These are phyloP conservation scores for Lucifuga dentata DNA, from an alignment of 2,113 vertebrate genomes.

Conservation along the genomic window DNA sequence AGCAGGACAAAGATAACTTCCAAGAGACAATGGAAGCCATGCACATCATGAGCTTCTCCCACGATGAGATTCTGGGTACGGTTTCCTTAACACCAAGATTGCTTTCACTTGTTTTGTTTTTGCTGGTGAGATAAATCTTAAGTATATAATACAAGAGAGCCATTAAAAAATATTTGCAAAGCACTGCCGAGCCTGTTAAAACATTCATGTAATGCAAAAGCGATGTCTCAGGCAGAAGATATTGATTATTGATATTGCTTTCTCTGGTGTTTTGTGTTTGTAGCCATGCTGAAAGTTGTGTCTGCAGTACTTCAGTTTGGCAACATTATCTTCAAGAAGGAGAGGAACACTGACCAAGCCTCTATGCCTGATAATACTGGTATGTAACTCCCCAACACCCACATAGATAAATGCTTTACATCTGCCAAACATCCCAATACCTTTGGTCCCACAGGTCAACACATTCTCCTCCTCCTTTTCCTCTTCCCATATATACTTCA, in stretches of 20 bases:
- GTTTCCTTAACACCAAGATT: neutral
- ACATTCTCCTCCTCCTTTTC: conserved; percentile 25
- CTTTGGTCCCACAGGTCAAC: conserved; percentile 23
- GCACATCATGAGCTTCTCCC: conserved; percentile 98
- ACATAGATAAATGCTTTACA: conserved; percentile 11
- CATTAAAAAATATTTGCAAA: neutral
- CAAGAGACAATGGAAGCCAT: conserved; percentile 99
- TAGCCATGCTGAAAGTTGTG: conserved; percentile 98
- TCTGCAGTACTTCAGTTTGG: conserved; percentile 98
- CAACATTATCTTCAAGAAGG: conserved; percentile 97
- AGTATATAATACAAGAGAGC: neutral
- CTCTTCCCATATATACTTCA: conserved; percentile 44
- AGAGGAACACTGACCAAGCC: conserved; percentile 96
- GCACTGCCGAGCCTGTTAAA: neutral
- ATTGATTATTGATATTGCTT: conserved; percentile 11
- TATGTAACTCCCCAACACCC: conserved; percentile 53
- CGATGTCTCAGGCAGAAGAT: neutral
- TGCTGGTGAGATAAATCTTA: neutral
- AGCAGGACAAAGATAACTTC: conserved; percentile 99
- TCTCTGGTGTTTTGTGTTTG: conserved; percentile 29
- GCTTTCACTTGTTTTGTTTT: neutral
- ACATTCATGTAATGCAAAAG: conserved; percentile 10
- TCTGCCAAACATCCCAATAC: conserved; percentile 27
- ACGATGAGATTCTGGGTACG: conserved; percentile 89
- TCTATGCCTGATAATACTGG: conserved; percentile 99